Evolutionary conservation across 2,797 vertebrate genomes (phyloP).

Genomic region (Bradypodion pumilum): DNA sequence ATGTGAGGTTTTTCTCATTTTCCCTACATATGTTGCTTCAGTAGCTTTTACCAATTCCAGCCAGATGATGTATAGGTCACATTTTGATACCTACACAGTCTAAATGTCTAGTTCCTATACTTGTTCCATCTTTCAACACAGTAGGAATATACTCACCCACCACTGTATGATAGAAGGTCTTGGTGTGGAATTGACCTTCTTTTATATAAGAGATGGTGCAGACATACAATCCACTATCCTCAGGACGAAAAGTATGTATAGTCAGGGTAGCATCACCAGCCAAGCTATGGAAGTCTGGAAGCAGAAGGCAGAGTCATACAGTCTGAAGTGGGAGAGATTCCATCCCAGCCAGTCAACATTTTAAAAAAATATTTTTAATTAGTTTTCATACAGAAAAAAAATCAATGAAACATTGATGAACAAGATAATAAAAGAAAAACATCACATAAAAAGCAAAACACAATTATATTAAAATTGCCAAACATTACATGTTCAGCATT

Average conservation of each 20-base stretch:
- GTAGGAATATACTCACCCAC: slow-evolving; percentile 11
- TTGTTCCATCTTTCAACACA: background rate
- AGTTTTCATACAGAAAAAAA: too few relatives aligned
- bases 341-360: background rate
- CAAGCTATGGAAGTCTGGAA: background rate
- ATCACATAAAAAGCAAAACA: too few relatives aligned
- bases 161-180: slow-evolving; percentile 15
- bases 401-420: too few relatives aligned
- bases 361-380: too few relatives aligned
- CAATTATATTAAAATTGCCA: too few relatives aligned
- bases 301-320: background rate
- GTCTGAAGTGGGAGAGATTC: background rate
- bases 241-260: slow-evolving; percentile 3
- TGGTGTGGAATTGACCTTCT: background rate
- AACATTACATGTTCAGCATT: too few relatives aligned
- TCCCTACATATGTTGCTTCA: background rate
- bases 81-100: too few relatives aligned
- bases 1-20: background rate
- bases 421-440: too few relatives aligned
- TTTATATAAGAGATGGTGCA: background rate
- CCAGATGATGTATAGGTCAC: background rate
- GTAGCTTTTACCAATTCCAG: background rate
- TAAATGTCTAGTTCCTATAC: background rate
- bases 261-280: background rate
- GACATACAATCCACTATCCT: slow-evolving; percentile 1